Base-by-base conservation (phyloP, 1,140 invertebrate species). In the Idris sp. region DNA sequence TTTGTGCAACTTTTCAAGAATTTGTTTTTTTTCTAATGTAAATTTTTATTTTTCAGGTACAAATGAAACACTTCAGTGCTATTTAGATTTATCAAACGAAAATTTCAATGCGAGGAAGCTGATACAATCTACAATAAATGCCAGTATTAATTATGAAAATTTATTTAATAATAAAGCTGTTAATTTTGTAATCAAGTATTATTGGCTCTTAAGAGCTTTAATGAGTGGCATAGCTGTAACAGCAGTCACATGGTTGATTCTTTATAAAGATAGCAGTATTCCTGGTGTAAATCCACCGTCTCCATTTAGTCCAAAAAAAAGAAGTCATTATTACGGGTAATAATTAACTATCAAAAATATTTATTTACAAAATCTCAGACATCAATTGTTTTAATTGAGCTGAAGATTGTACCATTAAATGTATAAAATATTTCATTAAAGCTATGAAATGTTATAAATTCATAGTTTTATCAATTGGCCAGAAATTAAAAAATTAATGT, bases 191-290 rank as follows among this genome's bases (percentile, higher is more conserved):
- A 64, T 65, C 43, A 77, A 53, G 11, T 81, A 79, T 30, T 61
- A 65, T 40, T 84, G 82, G 80, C 30, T 86, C 9, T 28, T 87
- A n/a, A 80, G 59, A 56, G 85, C 84, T 13, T 35, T 61, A 25
- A 2, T 82, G 9, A 49, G 76, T 72, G 84, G 85, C 31, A 14
- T 83, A 13, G 49, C 67, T 10, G 75, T 74, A 18, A 80, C 78
- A 35, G 69, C 72, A 48, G 77, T 83, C 22, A 81, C 68, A 28
- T 87, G 84, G 84, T 83, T 81, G 33, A 85, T 86, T 30, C 77
- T 87, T 72, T 87, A 86, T 46, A 80, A 83, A 56, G 85, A 86
- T 59, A 86, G 84, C 64, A 76, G 69, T 54, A 56, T 83, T 35
- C 44, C 44, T 48, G 44, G 44, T n/a, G 15, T 48, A 2, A 28